These are phyloP conservation scores for Phytoseiulus persimilis DNA, from an alignment of 2,888 invertebrate genomes.

Conservation along the genomic window DNA sequence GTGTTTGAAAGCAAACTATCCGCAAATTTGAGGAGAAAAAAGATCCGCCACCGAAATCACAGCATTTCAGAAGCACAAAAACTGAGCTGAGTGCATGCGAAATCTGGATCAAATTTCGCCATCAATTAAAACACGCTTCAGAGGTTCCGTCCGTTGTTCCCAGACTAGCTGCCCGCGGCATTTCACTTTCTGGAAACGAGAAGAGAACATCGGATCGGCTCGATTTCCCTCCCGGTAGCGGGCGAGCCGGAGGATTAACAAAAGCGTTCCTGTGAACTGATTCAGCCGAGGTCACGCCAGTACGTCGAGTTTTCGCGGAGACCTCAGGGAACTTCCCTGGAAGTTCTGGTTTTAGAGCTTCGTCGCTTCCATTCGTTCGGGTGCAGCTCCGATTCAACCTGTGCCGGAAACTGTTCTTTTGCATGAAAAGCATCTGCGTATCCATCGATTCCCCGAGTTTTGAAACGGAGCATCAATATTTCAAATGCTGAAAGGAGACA, in stretches of 20 bases:
- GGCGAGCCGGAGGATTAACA: background rate
- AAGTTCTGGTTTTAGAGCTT: no score
- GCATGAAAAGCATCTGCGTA: no score
- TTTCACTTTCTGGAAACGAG: background rate
- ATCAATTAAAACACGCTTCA: conserved; percentile 5
- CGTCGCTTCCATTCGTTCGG: no score
- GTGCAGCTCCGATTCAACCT: no score
- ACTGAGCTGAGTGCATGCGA: background rate
- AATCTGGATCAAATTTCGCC: background rate
- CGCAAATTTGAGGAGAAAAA: background rate
- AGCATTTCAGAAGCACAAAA: background rate
- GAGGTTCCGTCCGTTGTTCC: background rate
- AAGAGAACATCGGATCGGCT: background rate
- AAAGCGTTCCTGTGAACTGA: background rate
- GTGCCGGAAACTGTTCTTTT: no score
- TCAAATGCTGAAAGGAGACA: background rate
- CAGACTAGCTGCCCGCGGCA: background rate
- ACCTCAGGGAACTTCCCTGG: no score
- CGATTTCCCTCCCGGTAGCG: background rate
- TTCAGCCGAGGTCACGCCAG: background rate
- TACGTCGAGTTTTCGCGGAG: background rate
- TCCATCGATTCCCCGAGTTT: no score
- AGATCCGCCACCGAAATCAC: background rate
- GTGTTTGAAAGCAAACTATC: background rate
- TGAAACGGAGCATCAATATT: no score